Percentiles rank a stretch among this genome's conserved stretches.
Evolutionary conservation across 1,140 invertebrate species (phyloP).

Genomic region (Chrysoperla carnea): DNA sequence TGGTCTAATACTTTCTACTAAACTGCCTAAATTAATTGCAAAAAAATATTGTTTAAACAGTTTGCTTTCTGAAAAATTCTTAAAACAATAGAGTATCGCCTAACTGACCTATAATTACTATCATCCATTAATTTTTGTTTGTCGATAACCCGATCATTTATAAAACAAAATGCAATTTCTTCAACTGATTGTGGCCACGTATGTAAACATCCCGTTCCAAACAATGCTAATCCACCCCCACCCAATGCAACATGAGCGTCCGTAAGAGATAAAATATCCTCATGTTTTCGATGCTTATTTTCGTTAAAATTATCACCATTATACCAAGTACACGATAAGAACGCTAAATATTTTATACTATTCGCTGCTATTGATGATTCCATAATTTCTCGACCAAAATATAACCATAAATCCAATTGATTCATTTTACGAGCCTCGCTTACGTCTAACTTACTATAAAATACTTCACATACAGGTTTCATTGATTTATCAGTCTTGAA

Average conservation of each 20-base stretch:
- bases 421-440: constrained; percentile 52
- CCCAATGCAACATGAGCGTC: constrained; percentile 77
- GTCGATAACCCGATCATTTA: constrained; percentile 33
- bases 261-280: constrained; percentile 52
- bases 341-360: constrained; percentile 70
- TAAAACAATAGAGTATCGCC: too few species aligned
- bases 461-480: constrained; percentile 42
- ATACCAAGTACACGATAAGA: constrained; percentile 74
- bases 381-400: constrained; percentile 67
- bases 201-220: constrained; percentile 78
- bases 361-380: constrained; percentile 36
- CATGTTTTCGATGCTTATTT: constrained; percentile 42
- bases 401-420: constrained; percentile 67
- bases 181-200: constrained; percentile 67
- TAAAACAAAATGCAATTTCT: constrained; percentile 41
- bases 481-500: constrained; percentile 38
- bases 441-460: constrained; percentile 50
- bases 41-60: too few species aligned
- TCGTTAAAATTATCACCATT: constrained; percentile 35
- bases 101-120: constrained; percentile 39
- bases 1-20: too few species aligned
- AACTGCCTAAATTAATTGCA: too few species aligned
- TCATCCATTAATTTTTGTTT: constrained; percentile 51
- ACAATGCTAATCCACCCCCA: constrained; percentile 75
- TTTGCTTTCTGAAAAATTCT: too few species aligned